Evolutionary conservation across 1,140 invertebrate species (phyloP), one percentile per base, ranked within the genome.

Genomic region (Littorina saxatilis): DNA sequence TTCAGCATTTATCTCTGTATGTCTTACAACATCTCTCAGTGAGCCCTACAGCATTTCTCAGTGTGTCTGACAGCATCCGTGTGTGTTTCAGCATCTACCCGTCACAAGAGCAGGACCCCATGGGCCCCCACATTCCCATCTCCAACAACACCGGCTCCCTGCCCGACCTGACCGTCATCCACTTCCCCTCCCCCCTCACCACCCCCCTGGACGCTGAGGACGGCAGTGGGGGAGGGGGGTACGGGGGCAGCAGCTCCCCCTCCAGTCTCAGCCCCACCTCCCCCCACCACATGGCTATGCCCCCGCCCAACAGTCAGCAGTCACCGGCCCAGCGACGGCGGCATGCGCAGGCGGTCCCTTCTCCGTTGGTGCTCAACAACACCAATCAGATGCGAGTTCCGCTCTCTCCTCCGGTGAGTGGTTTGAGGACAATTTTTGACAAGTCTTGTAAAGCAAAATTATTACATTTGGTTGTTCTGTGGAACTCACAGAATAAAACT

Each of bases 161-260:
- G 91, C 97, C 97, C 77, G 97, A 98, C 94, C 94, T 99, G 89
- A 98, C 97, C 79, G 96, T 95, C 90, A 95, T 98, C 86, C 96
- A 98, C 92, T 98, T 96, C 93, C 95, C 96, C 73, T 95, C 96
- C 72, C 96, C 96, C 35, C 94, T 95, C 58, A 91, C 94, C 85
- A 95, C 94, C 37, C 95, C 96, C 74, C 90, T 96, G 73, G 96
- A 96, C 91, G 93, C 94, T 83, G 96, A 96, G 87, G 95, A 96
- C 87, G 95, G 95, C 7, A 52, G 74, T 23, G 27, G 32, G 3
- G 58, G 35, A 17, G n/a, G n/a, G n/a, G 32, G 37, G 9, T 52
- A 52, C 27, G 50, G 55, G 29, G 76, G 76, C 29, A 58, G 55
- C 96, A 75, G 87, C 84, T 83, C 87, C 86, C 86, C 90, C 77